Percentiles rank a stretch among this genome's conserved stretches.
These are phyloP conservation scores for Marisa cornuarietis DNA, from an alignment of 1,140 invertebrate species.

Conservation along the genomic window DNA sequence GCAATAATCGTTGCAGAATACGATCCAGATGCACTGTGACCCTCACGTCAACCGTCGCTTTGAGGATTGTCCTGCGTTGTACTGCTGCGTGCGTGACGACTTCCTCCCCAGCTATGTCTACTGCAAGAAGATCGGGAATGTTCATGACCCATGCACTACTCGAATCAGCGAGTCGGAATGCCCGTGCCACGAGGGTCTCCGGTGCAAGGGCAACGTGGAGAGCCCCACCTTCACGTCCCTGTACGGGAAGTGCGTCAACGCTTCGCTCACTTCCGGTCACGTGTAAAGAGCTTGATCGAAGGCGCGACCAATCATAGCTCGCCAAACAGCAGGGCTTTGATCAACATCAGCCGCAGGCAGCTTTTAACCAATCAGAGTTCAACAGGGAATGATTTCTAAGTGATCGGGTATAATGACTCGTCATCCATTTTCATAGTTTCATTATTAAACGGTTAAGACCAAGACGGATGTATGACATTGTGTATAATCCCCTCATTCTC, in stretches of 20 bases:
- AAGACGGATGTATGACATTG: too few relatives aligned
- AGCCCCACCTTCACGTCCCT: slow-evolving; percentile 28
- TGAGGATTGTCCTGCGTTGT: slow-evolving; percentile 31
- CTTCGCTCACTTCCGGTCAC: neutral
- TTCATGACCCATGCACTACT: slow-evolving; percentile 29
- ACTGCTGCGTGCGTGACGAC: slow-evolving; percentile 46
- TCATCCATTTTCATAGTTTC: too few relatives aligned
- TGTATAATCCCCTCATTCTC: too few relatives aligned
- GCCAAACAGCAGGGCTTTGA: too few relatives aligned
- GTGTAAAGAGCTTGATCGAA: too few relatives aligned
- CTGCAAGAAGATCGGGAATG: slow-evolving; percentile 38
- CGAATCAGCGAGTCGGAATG: slow-evolving; percentile 30
- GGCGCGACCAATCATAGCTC: too few relatives aligned
- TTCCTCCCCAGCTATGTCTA: slow-evolving; percentile 40
- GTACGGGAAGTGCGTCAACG: slow-evolving; percentile 32
- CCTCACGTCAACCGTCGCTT: slow-evolving; percentile 18
- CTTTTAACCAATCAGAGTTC: too few relatives aligned
- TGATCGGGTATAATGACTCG: too few relatives aligned
- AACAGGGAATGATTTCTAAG: too few relatives aligned
- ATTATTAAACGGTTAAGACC: too few relatives aligned
- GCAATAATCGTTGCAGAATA: neutral
- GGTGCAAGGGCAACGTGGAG: slow-evolving; percentile 36
- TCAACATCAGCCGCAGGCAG: too few relatives aligned
- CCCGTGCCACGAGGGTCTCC: slow-evolving; percentile 26
- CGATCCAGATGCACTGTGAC: slow-evolving; percentile 24